Evolutionary conservation across 2,113 vertebrate species (phyloP).

Genomic region (Neogobius melanostomus): DNA sequence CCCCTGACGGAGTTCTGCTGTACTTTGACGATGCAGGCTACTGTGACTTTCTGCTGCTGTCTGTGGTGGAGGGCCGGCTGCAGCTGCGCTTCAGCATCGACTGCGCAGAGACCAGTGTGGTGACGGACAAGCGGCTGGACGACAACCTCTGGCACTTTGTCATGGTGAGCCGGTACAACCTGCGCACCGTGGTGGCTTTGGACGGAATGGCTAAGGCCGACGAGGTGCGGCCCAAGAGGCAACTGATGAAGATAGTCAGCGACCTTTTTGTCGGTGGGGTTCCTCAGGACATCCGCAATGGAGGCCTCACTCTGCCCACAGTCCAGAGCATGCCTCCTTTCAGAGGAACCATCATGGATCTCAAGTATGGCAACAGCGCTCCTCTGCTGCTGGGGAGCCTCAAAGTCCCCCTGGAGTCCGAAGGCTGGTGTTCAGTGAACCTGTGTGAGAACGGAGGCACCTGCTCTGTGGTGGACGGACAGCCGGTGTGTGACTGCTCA

Average conservation of each 20-base stretch:
- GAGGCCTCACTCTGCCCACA: constrained; percentile 86
- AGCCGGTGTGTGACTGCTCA: constrained; percentile 92
- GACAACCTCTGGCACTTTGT: constrained; percentile 92
- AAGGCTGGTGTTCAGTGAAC: constrained; percentile 88
- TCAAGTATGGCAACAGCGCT: constrained; percentile 89
- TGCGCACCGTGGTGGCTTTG: constrained; percentile 85
- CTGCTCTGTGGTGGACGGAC: constrained; percentile 88
- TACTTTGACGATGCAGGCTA: constrained; percentile 97
- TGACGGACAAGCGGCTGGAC: constrained; percentile 84
- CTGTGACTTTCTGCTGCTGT: constrained; percentile 95
- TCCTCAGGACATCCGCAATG: constrained; percentile 86
- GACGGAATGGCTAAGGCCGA: constrained; percentile 85
- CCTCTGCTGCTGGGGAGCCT: constrained; percentile 89
- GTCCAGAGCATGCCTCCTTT: constrained; percentile 85
- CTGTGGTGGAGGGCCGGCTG: constrained; percentile 87
- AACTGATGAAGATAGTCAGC: constrained; percentile 95
- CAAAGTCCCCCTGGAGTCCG: constrained; percentile 85
- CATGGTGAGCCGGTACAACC: constrained; percentile 86
- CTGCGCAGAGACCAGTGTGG: constrained; percentile 88
- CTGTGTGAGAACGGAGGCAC: constrained; percentile 95
- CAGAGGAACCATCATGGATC: constrained; percentile 89
- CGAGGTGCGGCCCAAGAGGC: constrained; percentile 86
- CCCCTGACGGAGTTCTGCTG: constrained; percentile 91
- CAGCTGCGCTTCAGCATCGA: constrained; percentile 94
- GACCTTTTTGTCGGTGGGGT: constrained; percentile 96